A percentile compares a stretch with the other conserved stretches of the same genome.
phyloP scores from a whole-genome alignment of 2,797 vertebrate genomes.

The Chrysocyon brachyurus region DNA sequence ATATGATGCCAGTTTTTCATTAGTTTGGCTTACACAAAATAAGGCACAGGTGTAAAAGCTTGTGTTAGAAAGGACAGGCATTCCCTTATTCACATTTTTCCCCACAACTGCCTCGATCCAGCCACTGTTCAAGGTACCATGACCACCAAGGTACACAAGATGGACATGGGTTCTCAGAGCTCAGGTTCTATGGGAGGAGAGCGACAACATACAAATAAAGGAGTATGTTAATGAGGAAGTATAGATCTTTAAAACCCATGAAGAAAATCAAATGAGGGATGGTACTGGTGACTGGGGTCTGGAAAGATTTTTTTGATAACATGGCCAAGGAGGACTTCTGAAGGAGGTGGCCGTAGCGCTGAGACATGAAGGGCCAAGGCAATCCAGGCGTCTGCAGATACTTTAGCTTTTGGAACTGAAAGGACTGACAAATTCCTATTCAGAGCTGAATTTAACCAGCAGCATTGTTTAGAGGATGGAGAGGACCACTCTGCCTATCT shows the following conservation, averaged over 20 bases:
- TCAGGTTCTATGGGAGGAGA: not conserved
- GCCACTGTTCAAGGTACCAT: not conserved
- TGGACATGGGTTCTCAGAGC: not conserved
- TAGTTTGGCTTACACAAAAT: not conserved
- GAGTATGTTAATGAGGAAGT: not conserved
- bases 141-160: not conserved
- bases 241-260: not conserved
- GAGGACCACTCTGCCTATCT: not conserved
- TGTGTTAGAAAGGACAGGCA: not conserved
- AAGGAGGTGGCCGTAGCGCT: not conserved
- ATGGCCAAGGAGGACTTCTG: not conserved
- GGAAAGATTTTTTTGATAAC: not conserved
- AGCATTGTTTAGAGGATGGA: not conserved
- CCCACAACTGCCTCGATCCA: not conserved
- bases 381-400: not conserved
- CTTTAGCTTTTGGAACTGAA: not conserved
- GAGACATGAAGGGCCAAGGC: not conserved
- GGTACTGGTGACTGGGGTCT: not conserved
- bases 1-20: not conserved
- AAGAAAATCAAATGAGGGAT: not conserved
- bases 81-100: not conserved
- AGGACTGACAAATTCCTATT: not conserved
- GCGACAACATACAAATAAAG: not conserved
- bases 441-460: not conserved
- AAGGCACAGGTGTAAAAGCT: not conserved